Conservation (phyloP, 2,113 vertebrate genomes). For the Octodon degus region DNA sequence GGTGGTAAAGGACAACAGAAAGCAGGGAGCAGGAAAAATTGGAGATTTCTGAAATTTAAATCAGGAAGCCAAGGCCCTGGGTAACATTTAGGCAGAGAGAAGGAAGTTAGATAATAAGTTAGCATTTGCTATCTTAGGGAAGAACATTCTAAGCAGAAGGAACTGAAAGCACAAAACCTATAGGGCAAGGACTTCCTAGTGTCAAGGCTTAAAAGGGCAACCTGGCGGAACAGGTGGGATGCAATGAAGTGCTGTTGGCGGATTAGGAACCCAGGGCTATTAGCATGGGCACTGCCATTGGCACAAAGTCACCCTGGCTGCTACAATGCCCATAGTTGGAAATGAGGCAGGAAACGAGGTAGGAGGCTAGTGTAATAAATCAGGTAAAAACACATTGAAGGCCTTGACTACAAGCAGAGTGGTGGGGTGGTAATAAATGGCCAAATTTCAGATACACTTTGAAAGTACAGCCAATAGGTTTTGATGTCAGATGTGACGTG, state of each 20-base stretch:
- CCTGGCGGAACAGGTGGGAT: too few species aligned
- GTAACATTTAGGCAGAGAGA: background rate
- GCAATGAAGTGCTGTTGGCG: background rate
- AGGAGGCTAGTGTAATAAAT: background rate
- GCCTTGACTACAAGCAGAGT: background rate
- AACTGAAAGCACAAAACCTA: background rate
- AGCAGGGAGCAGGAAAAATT: background rate
- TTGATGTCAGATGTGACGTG: conserved; percentile 7
- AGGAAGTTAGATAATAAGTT: background rate
- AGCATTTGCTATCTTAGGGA: conserved; percentile 16
- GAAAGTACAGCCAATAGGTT: background rate
- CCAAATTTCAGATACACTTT: background rate
- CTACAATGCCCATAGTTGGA: background rate
- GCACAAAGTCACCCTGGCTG: background rate
- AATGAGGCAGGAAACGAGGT: background rate
- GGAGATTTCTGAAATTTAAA: background rate
- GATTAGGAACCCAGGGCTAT: background rate
- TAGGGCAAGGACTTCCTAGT: background rate
- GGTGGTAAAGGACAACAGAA: background rate
- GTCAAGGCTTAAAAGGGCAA: background rate
- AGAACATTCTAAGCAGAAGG: background rate
- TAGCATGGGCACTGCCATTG: background rate
- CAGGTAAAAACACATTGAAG: background rate
- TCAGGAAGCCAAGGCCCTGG: background rate
- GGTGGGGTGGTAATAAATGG: background rate